phyloP scores from a whole-genome alignment of 2,797 vertebrate genomes.

The Lates japonicus region DNA sequence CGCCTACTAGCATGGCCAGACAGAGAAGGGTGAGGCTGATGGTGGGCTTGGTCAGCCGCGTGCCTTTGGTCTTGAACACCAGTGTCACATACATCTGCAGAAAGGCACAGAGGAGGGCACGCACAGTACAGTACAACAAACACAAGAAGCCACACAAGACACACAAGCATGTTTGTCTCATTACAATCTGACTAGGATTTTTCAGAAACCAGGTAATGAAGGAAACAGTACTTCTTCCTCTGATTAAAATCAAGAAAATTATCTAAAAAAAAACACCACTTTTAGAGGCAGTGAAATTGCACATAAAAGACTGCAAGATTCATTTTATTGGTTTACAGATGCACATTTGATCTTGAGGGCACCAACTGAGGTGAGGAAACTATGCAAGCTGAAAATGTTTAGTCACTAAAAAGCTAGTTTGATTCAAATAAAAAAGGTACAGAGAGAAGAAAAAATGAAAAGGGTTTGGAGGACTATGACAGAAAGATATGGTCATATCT shows the following conservation, averaged over 20 bases:
- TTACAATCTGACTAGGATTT: neutral
- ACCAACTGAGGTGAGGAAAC: neutral
- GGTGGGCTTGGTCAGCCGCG: slow-evolving; percentile 91
- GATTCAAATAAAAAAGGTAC: no score
- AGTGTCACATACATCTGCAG: slow-evolving; percentile 94
- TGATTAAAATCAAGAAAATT: neutral
- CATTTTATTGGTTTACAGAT: neutral
- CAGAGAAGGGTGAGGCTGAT: slow-evolving; percentile 91
- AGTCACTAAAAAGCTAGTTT: neutral
- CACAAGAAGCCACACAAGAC: slow-evolving; percentile 28
- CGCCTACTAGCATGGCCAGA: slow-evolving; percentile 91
- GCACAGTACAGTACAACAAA: slow-evolving; percentile 43
- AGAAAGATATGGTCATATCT: no score
- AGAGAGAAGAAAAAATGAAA: no score
- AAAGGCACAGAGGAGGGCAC: slow-evolving; percentile 20
- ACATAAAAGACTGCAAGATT: neutral
- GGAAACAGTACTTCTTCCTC: neutral
- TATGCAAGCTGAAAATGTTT: neutral
- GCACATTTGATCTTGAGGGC: no score
- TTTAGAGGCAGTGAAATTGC: neutral
- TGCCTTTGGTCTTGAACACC: slow-evolving; percentile 92
- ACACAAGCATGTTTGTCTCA: neutral
- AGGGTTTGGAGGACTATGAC: no score
- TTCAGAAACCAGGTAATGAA: neutral
- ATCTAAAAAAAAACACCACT: neutral